Evolutionary conservation across 2,113 vertebrate species (phyloP).

Genomic region (Colossoma macropomum): DNA sequence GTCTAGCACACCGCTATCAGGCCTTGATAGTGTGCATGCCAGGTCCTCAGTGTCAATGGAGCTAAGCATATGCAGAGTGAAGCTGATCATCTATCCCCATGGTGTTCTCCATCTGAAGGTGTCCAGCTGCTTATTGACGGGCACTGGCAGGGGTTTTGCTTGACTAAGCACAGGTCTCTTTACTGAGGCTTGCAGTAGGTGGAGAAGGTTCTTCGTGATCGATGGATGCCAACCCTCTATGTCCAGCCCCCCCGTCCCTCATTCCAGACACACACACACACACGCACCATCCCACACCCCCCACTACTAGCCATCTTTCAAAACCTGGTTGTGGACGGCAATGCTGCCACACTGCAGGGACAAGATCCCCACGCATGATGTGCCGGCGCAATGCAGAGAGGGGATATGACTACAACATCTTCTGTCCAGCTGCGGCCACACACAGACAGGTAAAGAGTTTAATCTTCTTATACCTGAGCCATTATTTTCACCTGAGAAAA

Average conservation of each 20-base stretch:
- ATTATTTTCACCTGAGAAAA: neutral
- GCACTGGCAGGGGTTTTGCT: constrained; percentile 47
- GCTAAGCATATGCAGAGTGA: constrained; percentile 18
- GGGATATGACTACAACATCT: constrained; percentile 52
- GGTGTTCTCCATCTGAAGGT: constrained; percentile 15
- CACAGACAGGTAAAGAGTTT: constrained; percentile 45
- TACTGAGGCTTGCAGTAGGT: constrained; percentile 24
- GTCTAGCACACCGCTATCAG: constrained; percentile 14
- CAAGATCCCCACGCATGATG: constrained; percentile 62
- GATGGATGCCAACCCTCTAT: constrained; percentile 41
- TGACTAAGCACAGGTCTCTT: constrained; percentile 56
- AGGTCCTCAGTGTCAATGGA: constrained; percentile 25
- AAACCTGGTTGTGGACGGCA: constrained; percentile 49
- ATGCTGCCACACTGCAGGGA: constrained; percentile 66
- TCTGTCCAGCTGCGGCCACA: constrained; percentile 22
- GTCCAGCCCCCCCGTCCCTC: constrained; percentile 21
- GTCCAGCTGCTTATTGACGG: constrained; percentile 48
- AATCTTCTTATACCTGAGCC: neutral
- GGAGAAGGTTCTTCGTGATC: constrained; percentile 46
- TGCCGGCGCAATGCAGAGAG: constrained; percentile 55
- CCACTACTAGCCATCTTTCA: constrained; percentile 52
- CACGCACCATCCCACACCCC: constrained; percentile 17
- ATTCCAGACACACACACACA: constrained; percentile 31
- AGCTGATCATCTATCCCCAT: constrained; percentile 19
- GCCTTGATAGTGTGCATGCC: constrained; percentile 13